Base-by-base conservation (phyloP, 1,140 invertebrate species). In the Cotesia typhae region DNA sequence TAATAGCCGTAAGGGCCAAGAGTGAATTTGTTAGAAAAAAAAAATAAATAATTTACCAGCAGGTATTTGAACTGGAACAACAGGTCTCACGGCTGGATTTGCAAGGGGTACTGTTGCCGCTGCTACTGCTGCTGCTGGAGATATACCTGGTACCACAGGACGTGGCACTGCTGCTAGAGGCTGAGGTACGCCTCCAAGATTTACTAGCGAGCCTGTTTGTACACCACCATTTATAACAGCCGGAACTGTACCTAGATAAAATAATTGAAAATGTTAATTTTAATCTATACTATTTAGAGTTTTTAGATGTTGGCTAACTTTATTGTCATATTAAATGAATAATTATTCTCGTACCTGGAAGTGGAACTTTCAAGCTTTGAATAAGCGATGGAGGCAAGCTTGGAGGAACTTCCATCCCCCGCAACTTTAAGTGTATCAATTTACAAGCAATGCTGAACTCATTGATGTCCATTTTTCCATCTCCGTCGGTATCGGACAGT, bases 391-490 rank as follows among this genome's bases (percentile, higher is more conserved):
- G 91, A 59, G 98, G 97, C 64, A 99, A 87, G 4, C 88, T 84
- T 81, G 94, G 93, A 1, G 97, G 97, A 70, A 99, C 88, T 83
- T 98, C 96, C 84, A 94, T 92, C 12, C 96, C 96, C 75, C 95
- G 91, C 17, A 98, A 88, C 87, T 98, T 98, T 68, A 98, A 89
- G 85, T 95, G 96, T 63, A 99, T 99, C 59, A 99, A 89, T 90
- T 98, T 98, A 87, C 97, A 98, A 61, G 98, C 98, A 79, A 99
- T 98, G 65, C 95, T 96, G 85, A 99, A 99, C 87, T 99, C 98
- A 81, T 94, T 94, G 61, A 96, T 92, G 85, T 99, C 95, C 92
- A 99, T 94, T 88, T 95, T 96, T 0, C 98, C 98, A 92, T 99
- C 98, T 55, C 93, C 91, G 88, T 99, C 96, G 65, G 96, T 94